Conservation (phyloP, 2,888 invertebrate genomes). For the Halocaridina rubra region DNA sequence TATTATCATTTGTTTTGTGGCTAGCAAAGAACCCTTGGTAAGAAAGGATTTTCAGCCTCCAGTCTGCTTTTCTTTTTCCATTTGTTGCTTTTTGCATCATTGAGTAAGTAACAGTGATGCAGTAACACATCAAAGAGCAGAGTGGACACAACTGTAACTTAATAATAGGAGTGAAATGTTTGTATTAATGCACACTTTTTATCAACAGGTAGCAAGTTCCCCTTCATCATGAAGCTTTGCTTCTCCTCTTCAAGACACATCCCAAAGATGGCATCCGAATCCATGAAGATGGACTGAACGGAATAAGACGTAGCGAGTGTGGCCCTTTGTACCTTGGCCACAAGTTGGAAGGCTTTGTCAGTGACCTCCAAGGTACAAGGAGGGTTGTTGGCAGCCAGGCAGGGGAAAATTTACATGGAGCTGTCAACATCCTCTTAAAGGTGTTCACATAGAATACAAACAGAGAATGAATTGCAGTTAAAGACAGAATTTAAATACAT, state of each 20-base stretch:
- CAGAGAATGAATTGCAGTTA: conserved; percentile 25
- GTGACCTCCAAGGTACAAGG: conserved; percentile 47
- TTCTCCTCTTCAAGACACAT: conserved; percentile 81
- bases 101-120: too few species aligned
- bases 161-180: too few species aligned
- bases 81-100: too few species aligned
- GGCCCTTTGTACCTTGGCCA: conserved; percentile 36
- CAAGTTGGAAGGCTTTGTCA: conserved; percentile 16
- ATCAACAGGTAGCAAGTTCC: conserved; percentile 83
- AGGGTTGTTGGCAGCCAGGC: conserved; percentile 52
- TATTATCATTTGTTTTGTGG: too few species aligned
- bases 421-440: conserved; percentile 33
- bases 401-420: conserved; percentile 45
- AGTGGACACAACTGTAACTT: too few species aligned
- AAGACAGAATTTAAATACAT: conserved; percentile 7
- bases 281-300: not conserved
- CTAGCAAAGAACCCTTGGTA: too few species aligned
- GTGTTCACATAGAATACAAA: conserved; percentile 16
- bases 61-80: too few species aligned
- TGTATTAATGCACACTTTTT: too few species aligned
- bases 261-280: conserved; percentile 47
- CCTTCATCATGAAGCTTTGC: conserved; percentile 98
- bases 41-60: too few species aligned
- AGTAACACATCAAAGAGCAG: too few species aligned
- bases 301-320: conserved; percentile 16